Base-by-base conservation (phyloP, 2,888 invertebrate species). In the Lordiphosa fenestrarum region DNA sequence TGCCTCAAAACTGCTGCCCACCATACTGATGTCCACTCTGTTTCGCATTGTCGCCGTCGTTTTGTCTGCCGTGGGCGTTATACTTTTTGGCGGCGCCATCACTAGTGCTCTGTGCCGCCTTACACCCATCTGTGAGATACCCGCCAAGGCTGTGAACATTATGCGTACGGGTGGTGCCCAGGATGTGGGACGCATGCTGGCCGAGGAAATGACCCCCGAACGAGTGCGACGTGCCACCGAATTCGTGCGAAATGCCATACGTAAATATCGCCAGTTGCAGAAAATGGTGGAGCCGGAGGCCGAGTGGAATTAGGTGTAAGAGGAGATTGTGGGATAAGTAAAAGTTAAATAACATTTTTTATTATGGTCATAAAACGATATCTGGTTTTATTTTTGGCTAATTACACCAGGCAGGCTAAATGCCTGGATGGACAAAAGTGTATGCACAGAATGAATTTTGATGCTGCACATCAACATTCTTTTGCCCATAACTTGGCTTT, bases 61-160 rank as follows among this genome's bases (percentile, higher is more conserved):
- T 1, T 40, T 91, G 5, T 90, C 91, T 9, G 90, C 90, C 5
- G 76, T 90, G 12, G 86, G 86, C 3, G 83, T 91, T 4, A 74
- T 92, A 4, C 54, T 92, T 4, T 84, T 92, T 49, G 92, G 92
- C 3, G 90, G 91, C 7, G 86, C 91, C 19, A 87, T 92, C 19
- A 91, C 91, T 0, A 91, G 90, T 1, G 88, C 91, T 1, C 73
- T 93, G 0, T 93, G 93, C 73, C 90, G 91, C 4, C 83, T 92
- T 4, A 92, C 93, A 0, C 91, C 92, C 1, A 66, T 93, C 50
- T 93, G 93, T 71, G 90, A 90, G 9, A 90, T 92, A 53, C 89
- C 90, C 3, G 83, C 82, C 46, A 84, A 80, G 10, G 86, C 88
- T n/a, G 67, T 87, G 0, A 76, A 84, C 7, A 86, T 88, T 33